Conservation (phyloP, 2,888 invertebrate genomes). For the Rotaria sp. region DNA sequence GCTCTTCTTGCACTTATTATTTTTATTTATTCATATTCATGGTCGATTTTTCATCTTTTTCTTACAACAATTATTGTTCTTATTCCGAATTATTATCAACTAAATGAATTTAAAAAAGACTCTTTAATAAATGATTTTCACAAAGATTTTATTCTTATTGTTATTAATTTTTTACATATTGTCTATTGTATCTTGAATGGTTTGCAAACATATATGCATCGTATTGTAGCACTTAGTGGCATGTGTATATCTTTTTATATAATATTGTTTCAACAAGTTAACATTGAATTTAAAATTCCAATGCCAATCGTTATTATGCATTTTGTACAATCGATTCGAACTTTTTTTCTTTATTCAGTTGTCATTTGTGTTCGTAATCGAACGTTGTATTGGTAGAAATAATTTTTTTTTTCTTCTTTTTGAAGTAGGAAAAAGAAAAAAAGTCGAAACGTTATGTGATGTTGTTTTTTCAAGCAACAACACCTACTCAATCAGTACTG, state of each 20-base stretch:
- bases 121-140: not conserved
- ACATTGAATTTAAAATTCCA: not conserved
- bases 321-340: not conserved
- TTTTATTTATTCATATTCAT: not conserved
- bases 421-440: not conserved
- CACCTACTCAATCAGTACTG: not conserved
- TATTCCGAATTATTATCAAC: not conserved
- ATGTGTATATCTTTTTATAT: not conserved
- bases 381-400: not conserved
- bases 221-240: not conserved
- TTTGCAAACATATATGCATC: not conserved
- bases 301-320: not conserved
- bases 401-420: not conserved
- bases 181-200: not conserved
- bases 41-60: not conserved
- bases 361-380: not conserved
- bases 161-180: not conserved
- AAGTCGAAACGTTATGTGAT: not conserved
- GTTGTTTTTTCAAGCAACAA: constrained; percentile 10
- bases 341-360: constrained; percentile 12
- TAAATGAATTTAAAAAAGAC: not conserved
- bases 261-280: not conserved
- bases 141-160: not conserved
- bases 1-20: not conserved
- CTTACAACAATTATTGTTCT: not conserved